Conservation (phyloP, 2,113 vertebrate genomes). For the Nyctereutes procyonoides region DNA sequence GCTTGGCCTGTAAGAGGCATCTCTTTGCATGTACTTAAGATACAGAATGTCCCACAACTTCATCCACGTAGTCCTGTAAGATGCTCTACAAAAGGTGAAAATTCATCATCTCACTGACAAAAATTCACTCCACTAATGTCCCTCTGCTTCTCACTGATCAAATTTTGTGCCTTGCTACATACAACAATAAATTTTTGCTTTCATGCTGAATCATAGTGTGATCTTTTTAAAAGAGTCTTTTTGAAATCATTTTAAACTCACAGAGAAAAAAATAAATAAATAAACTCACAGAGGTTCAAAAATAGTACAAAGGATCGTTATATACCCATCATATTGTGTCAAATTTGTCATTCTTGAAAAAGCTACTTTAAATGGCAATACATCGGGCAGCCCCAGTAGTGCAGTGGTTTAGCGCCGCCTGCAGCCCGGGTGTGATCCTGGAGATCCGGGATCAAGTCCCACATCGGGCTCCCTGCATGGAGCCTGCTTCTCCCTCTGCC, state of each 20-base stretch:
- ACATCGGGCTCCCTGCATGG: no score
- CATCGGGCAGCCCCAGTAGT: no score
- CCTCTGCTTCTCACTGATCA: background rate
- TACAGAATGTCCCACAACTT: background rate
- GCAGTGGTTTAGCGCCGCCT: no score
- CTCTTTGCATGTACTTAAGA: background rate
- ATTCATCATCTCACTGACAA: background rate
- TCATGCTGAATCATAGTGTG: background rate
- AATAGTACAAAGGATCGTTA: background rate
- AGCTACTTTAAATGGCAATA: background rate
- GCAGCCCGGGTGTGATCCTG: no score
- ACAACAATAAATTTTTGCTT: background rate
- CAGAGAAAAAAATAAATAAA: background rate
- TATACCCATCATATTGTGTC: background rate
- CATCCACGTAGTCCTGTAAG: background rate
- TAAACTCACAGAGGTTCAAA: background rate
- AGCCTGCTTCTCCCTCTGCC: no score
- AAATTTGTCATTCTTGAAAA: background rate
- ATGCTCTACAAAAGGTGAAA: background rate
- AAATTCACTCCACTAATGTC: background rate
- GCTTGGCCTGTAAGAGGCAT: background rate
- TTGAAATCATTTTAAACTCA: slow-evolving; percentile 15
- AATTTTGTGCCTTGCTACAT: background rate
- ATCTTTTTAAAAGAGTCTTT: background rate
- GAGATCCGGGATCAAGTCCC: no score